Evolutionary conservation across 2,888 invertebrate species (phyloP).

Genomic region (Perithous albicinctus): DNA sequence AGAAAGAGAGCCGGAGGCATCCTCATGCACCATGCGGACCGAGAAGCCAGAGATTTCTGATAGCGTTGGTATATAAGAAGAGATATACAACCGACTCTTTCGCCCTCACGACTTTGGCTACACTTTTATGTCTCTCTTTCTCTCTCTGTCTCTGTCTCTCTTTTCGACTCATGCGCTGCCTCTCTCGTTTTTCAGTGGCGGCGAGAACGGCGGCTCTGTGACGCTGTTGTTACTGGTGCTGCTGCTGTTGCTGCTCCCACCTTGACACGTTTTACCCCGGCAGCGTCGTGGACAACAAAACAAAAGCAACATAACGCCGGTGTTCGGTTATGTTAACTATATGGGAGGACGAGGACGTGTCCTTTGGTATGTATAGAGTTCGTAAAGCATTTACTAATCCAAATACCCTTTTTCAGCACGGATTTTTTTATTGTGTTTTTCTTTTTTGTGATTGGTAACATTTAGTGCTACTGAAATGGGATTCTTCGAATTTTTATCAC

Average conservation of each 20-base stretch:
- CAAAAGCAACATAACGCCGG: constrained; percentile 29
- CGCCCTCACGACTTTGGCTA: constrained; percentile 27
- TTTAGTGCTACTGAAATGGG: too few relatives aligned
- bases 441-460: too few relatives aligned
- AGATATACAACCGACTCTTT: constrained; percentile 22
- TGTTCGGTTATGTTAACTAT: constrained; percentile 17
- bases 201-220: constrained; percentile 49
- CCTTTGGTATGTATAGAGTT: not conserved
- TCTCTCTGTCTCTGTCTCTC: constrained; percentile 45
- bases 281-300: constrained; percentile 56
- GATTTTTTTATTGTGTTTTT: too few relatives aligned
- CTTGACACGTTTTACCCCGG: constrained; percentile 79
- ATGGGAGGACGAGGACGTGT: constrained; percentile 37
- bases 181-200: constrained; percentile 27
- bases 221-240: too few relatives aligned
- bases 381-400: not conserved
- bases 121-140: not conserved
- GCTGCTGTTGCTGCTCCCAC: too few relatives aligned
- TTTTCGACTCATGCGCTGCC: constrained; percentile 48
- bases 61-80: not conserved
- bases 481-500: too few relatives aligned
- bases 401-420: too few relatives aligned
- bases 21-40: constrained; percentile 35
- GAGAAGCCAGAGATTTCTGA: constrained; percentile 37
- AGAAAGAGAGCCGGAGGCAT: constrained; percentile 30